Evolutionary conservation across 2,888 invertebrate species (phyloP).

Genomic region (Cheilosia urbana): DNA sequence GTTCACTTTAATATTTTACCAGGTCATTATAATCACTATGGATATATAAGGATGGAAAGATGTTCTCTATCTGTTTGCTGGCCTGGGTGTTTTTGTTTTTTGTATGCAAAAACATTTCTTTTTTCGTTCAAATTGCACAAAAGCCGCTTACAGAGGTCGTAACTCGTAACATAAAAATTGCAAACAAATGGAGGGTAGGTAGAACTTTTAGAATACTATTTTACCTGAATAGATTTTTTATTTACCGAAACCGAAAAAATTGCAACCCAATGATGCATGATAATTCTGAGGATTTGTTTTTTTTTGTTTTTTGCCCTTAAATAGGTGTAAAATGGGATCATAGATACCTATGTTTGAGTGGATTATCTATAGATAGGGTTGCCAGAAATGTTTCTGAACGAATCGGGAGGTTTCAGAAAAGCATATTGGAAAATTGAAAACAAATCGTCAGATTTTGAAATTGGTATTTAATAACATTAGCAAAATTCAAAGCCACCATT

Average conservation of each 20-base stretch:
- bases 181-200: conserved; percentile 32
- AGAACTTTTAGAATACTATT: conserved; percentile 18
- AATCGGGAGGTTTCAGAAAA: no score
- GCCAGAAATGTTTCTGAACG: no score
- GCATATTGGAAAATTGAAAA: no score
- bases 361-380: not conserved
- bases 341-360: conserved; percentile 1
- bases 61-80: not conserved
- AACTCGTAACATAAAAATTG: conserved; percentile 45
- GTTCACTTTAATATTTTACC: conserved; percentile 54
- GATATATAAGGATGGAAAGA: conserved; percentile 6
- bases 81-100: conserved; percentile 1
- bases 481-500: no score
- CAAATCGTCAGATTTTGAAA: no score
- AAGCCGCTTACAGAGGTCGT: conserved; percentile 58
- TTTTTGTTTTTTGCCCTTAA: conserved; percentile 19
- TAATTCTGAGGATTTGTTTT: conserved; percentile 26
- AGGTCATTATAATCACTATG: conserved; percentile 58
- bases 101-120: conserved; percentile 30
- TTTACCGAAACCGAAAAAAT: conserved; percentile 38
- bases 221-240: conserved; percentile 27
- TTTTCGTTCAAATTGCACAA: conserved; percentile 60
- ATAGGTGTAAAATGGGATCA: conserved; percentile 46
- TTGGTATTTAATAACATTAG: no score
- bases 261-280: conserved; percentile 52